Conservation (phyloP, 2,113 vertebrate genomes). For the Calypte anna region DNA sequence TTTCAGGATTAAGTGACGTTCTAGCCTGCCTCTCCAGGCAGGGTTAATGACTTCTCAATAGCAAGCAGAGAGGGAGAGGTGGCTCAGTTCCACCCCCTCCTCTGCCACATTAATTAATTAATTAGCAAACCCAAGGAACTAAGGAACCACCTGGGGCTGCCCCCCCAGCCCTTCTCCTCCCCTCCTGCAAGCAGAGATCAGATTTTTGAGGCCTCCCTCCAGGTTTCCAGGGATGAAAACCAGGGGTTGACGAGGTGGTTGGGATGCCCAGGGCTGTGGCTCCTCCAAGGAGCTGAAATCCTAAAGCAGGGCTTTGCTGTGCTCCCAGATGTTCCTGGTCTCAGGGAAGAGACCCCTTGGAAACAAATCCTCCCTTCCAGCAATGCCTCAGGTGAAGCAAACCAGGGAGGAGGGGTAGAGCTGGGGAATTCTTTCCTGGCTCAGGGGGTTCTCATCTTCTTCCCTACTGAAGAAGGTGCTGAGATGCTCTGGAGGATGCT, state of each 20-base stretch:
- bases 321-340: neutral
- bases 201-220: neutral
- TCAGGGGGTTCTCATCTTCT: accelerated
- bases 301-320: neutral
- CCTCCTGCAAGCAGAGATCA: neutral
- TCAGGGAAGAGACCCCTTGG: neutral
- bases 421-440: neutral
- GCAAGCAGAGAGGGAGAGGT: neutral
- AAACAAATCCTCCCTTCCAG: neutral
- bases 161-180: neutral
- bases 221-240: neutral
- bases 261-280: neutral
- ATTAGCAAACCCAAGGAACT: neutral
- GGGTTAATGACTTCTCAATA: neutral
- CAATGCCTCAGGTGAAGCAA: too few species aligned
- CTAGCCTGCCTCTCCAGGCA: neutral
- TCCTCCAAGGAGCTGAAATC: neutral
- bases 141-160: neutral
- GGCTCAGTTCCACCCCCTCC: neutral
- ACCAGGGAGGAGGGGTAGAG: neutral
- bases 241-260: too few species aligned
- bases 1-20: neutral
- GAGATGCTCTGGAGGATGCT: neutral
- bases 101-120: neutral
- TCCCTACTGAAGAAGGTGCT: neutral